Percentiles rank a stretch among this genome's conserved stretches.
Evolutionary conservation across 2,888 invertebrate genomes (phyloP).

Genomic region (Caenorhabditis sulstoni): DNA sequence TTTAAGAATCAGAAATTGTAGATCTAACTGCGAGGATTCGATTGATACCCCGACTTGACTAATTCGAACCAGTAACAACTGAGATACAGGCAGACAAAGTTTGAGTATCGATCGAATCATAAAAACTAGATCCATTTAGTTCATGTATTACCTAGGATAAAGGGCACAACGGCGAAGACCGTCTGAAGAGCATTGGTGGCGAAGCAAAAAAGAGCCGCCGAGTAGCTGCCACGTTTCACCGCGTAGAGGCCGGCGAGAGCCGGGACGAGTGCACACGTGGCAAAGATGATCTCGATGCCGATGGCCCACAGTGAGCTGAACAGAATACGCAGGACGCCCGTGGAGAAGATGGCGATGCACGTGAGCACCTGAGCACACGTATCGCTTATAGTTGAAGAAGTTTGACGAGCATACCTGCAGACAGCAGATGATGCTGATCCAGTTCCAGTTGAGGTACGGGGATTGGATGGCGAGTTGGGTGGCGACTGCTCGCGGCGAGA

Average conservation of each 20-base stretch:
- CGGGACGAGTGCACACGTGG: slow-evolving; percentile 49
- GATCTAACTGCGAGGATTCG: too few species aligned
- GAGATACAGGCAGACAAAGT: too few species aligned
- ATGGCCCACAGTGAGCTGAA: slow-evolving; percentile 54
- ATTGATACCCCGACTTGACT: too few species aligned
- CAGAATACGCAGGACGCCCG: slow-evolving; percentile 49
- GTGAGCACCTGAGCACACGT: slow-evolving; percentile 48
- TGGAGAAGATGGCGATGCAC: slow-evolving; percentile 49
- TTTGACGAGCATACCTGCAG: too few species aligned
- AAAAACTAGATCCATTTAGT: too few species aligned
- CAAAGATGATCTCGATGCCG: slow-evolving; percentile 57
- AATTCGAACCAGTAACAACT: too few species aligned
- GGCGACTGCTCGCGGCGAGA: slow-evolving; percentile 43
- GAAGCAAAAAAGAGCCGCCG: slow-evolving; percentile 51
- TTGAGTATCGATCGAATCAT: too few species aligned
- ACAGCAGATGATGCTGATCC: slow-evolving; percentile 45
- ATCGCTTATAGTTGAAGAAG: too few species aligned
- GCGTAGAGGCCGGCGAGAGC: slow-evolving; percentile 52
- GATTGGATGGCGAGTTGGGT: slow-evolving; percentile 44
- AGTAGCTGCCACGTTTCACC: slow-evolving; percentile 41
- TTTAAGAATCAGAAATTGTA: too few species aligned
- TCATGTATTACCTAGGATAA: slow-evolving; percentile 38
- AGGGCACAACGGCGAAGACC: slow-evolving; percentile 47
- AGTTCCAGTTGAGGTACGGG: slow-evolving; percentile 52
- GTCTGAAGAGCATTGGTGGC: slow-evolving; percentile 40